phyloP scores from a whole-genome alignment of 2,113 vertebrate genomes.

The Synodontis membranacea region DNA sequence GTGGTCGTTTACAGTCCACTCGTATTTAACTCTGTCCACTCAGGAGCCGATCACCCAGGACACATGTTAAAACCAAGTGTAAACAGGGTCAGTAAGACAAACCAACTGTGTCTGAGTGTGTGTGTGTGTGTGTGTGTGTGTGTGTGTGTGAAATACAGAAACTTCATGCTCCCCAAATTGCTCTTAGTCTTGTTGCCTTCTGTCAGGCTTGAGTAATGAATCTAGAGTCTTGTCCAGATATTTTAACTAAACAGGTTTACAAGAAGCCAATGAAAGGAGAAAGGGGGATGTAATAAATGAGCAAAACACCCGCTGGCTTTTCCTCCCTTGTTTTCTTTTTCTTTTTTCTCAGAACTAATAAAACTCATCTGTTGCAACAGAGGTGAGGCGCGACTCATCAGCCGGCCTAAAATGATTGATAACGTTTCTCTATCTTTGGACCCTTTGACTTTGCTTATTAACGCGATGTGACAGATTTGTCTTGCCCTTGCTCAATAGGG shows the following conservation, averaged over 20 bases:
- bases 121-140: neutral
- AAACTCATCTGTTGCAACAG: slow-evolving; percentile 1
- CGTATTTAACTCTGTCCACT: no score
- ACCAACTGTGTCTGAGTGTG: neutral
- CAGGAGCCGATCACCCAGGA: no score
- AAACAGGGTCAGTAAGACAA: neutral
- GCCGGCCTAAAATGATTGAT: slow-evolving; percentile 32
- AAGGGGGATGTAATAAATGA: slow-evolving; percentile 20
- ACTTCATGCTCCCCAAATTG: slow-evolving; percentile 1
- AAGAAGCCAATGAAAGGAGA: slow-evolving; percentile 31
- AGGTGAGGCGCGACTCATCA: slow-evolving; percentile 8
- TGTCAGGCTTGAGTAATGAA: slow-evolving; percentile 41
- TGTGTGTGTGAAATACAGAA: neutral
- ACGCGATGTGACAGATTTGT: slow-evolving; percentile 47
- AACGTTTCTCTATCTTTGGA: slow-evolving; percentile 33
- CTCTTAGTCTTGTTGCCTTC: slow-evolving; percentile 31
- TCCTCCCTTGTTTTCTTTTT: slow-evolving; percentile 27
- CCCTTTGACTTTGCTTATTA: slow-evolving; percentile 37
- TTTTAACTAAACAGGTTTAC: slow-evolving; percentile 49
- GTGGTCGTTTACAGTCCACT: no score
- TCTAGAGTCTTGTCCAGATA: slow-evolving; percentile 35
- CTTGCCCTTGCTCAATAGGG: slow-evolving; percentile 40
- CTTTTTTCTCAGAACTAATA: slow-evolving; percentile 21
- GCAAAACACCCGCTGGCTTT: slow-evolving; percentile 12
- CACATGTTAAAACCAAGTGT: no score